phyloP scores from a whole-genome alignment of 2,888 invertebrate genomes.

The Polyommatus icarus region DNA sequence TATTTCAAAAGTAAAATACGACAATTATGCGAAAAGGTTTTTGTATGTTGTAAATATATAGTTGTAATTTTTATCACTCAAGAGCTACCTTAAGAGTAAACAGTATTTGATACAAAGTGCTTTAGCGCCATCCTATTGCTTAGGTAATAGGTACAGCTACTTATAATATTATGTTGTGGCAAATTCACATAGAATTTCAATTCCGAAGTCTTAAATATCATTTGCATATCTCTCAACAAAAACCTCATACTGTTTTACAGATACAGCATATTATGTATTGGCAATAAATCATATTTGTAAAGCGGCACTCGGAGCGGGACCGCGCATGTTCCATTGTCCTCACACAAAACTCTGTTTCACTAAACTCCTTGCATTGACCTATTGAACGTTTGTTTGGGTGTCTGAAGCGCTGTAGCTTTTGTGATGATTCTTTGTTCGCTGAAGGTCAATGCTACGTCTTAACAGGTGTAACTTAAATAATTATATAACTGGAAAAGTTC shows the following conservation, averaged over 20 bases:
- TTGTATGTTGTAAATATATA: no score
- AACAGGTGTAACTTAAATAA: not conserved
- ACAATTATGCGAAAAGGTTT: no score
- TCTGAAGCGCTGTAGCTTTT: slow-evolving; percentile 44
- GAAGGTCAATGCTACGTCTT: slow-evolving; percentile 37
- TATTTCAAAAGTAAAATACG: no score
- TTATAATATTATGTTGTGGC: no score
- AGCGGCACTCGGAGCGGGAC: slow-evolving; percentile 66
- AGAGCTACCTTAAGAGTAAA: no score
- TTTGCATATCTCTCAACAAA: not conserved
- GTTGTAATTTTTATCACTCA: no score
- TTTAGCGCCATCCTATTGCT: no score
- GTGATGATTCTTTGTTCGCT: slow-evolving; percentile 38
- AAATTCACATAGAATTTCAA: not conserved
- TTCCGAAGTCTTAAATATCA: not conserved
- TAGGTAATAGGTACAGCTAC: no score
- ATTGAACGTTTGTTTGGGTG: slow-evolving; percentile 78
- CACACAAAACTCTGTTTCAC: slow-evolving; percentile 75
- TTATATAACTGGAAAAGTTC: not conserved
- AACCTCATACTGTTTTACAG: not conserved
- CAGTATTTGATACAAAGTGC: no score
- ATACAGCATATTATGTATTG: slow-evolving; percentile 23
- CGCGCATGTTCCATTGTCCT: slow-evolving; percentile 73
- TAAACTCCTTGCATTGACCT: slow-evolving; percentile 79
- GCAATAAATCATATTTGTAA: slow-evolving; percentile 41